Evolutionary conservation across 2,113 vertebrate genomes (phyloP).

Genomic region (Calypte anna): DNA sequence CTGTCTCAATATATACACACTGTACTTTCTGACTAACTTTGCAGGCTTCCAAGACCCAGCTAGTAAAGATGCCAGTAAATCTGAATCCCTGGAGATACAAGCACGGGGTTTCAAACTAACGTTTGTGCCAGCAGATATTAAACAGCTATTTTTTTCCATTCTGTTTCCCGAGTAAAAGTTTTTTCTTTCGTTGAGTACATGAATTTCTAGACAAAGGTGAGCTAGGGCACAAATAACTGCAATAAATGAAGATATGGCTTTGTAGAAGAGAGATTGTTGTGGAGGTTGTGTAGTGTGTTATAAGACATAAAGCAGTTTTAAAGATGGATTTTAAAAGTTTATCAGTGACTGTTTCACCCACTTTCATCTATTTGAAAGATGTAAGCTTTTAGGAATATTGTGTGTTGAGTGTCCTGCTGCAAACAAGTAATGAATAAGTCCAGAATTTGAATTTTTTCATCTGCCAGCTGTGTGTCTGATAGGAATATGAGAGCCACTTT

Average conservation of each 20-base stretch:
- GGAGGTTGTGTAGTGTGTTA: neutral
- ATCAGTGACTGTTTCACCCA: neutral
- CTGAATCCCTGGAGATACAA: slow-evolving; percentile 30
- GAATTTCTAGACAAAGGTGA: slow-evolving; percentile 37
- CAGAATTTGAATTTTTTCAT: slow-evolving; percentile 27
- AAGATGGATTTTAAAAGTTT: neutral
- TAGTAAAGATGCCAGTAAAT: slow-evolving; percentile 66
- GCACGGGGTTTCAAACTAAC: slow-evolving; percentile 7
- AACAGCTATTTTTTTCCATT: slow-evolving; percentile 40
- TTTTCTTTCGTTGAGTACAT: slow-evolving; percentile 8
- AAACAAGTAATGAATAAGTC: slow-evolving; percentile 1
- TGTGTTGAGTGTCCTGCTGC: neutral
- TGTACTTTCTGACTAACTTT: slow-evolving; percentile 45
- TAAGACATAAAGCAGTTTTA: neutral
- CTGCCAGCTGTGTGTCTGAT: neutral
- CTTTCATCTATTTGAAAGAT: neutral
- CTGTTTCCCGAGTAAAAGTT: slow-evolving; percentile 48
- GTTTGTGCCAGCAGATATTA: slow-evolving; percentile 41
- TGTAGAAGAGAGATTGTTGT: neutral
- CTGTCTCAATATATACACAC: slow-evolving; percentile 35
- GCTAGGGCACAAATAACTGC: neutral
- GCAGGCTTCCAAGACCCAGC: slow-evolving; percentile 45
- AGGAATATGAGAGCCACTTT: neutral
- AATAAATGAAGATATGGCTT: neutral
- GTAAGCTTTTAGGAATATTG: neutral